phyloP scores from a whole-genome alignment of 1,140 invertebrate genomes.

The Pachyrhynchus sulphureomaculatus region DNA sequence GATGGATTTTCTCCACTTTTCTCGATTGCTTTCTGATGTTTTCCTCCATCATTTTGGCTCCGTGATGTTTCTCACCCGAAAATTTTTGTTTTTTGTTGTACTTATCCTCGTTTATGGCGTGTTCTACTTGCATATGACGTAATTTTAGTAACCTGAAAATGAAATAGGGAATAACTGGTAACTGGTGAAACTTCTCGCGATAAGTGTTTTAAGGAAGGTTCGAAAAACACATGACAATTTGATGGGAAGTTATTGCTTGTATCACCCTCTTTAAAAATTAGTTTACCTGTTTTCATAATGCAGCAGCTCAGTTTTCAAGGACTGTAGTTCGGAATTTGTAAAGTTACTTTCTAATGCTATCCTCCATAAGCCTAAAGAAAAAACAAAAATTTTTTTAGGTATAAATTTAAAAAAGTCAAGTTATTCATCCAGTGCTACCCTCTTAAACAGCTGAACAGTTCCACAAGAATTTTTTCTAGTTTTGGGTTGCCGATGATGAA shows the following conservation, averaged over 20 bases:
- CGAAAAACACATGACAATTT: too few species aligned
- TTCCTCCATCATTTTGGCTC: slow-evolving; percentile 65
- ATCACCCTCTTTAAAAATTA: too few species aligned
- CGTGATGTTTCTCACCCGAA: slow-evolving; percentile 62
- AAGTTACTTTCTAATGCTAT: slow-evolving; percentile 79
- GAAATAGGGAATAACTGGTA: too few species aligned
- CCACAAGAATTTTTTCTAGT: too few species aligned
- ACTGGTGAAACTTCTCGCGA: too few species aligned
- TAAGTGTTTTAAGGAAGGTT: too few species aligned
- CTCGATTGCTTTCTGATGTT: slow-evolving; percentile 78
- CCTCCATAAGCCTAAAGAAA: slow-evolving; percentile 67
- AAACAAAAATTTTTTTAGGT: not conserved
- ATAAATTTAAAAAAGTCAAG: not conserved
- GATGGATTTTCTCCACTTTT: slow-evolving; percentile 85
- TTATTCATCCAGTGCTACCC: too few species aligned
- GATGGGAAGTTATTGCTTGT: too few species aligned
- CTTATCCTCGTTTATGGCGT: slow-evolving; percentile 64
- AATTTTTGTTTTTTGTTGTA: slow-evolving; percentile 62
- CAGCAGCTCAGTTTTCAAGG: slow-evolving; percentile 81
- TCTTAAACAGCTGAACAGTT: too few species aligned
- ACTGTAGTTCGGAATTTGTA: slow-evolving; percentile 75
- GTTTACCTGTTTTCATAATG: slow-evolving; percentile 75
- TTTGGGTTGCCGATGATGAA: too few species aligned
- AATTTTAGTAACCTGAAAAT: slow-evolving; percentile 72
- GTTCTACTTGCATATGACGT: slow-evolving; percentile 76